A percentile compares a stretch with the other conserved stretches of the same genome.
These are phyloP conservation scores for Hyperopisus bebe DNA, from an alignment of 2,113 vertebrate genomes.

Conservation along the genomic window DNA sequence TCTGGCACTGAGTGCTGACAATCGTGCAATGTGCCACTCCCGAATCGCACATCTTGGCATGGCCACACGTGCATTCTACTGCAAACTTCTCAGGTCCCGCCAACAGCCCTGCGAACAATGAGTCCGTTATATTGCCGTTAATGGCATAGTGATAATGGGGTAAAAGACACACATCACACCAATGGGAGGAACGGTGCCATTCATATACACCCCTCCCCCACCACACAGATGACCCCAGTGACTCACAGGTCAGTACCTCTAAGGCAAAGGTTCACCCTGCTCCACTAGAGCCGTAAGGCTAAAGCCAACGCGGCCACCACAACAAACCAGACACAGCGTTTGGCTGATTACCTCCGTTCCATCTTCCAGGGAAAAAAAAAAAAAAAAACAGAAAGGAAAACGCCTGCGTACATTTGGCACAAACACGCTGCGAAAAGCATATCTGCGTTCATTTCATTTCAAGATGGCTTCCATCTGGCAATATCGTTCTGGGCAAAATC, in stretches of 20 bases:
- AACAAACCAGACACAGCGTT: neutral
- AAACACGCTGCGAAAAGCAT: neutral
- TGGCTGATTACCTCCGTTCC: neutral
- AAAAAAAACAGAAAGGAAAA: neutral
- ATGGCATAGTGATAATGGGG: neutral
- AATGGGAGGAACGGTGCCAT: neutral
- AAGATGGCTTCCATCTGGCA: neutral
- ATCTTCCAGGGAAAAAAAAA: neutral
- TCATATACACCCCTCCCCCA: neutral
- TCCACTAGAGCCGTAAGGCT: neutral
- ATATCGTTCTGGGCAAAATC: neutral
- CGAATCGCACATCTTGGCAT: too few species aligned
- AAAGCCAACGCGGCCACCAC: neutral
- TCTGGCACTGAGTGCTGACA: neutral
- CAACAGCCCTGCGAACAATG: neutral
- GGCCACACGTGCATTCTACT: neutral
- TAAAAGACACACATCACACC: neutral
- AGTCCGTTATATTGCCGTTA: neutral
- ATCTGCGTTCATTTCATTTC: neutral
- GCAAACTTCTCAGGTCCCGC: neutral
- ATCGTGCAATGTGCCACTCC: neutral
- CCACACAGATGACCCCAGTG: neutral
- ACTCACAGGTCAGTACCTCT: conserved; percentile 1
- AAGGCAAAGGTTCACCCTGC: neutral
- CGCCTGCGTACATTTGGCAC: neutral